Base-by-base conservation (phyloP, 2,797 vertebrate species). In the Sus cebifrons region DNA sequence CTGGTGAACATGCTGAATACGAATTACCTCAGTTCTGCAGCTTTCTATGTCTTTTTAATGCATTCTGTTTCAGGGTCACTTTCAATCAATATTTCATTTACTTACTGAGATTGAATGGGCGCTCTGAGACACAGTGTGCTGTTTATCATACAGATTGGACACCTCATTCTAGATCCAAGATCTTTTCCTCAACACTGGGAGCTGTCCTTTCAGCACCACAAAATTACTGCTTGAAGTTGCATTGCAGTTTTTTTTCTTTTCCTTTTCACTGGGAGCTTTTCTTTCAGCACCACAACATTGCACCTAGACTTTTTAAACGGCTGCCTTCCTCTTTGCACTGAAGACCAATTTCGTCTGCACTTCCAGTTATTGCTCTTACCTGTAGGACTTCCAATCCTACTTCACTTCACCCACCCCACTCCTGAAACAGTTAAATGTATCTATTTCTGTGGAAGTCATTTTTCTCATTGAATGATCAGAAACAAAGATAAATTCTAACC, bases 41-140 rank as follows among this genome's bases (percentile, higher is more conserved):
- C 99, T 99, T 99, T 99, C 98, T 98, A 98, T 99, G 99, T 99
- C 99, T 99, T 99, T 99, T 99, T 99, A 99, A 99, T 99, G 99
- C 99, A 99, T 99, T 99, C 99, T 99, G 99, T 99, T 99, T 99
- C 99, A 99, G 99, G 99, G 99, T 99, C 99, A 99, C 99, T 99
- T 99, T 99, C 99, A 99, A 99, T 99, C 99, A 99, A 99, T 99
- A 99, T 99, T 99, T 99, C 99, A 99, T 99, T 99, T 99, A 99
- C 99, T 99, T 99, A 99, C 99, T 99, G 99, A 99, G 99, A 99
- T 99, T 99, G 99, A 99, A 99, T 99, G 99, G 99, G 99, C 98
- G 98, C 99, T 99, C 98, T 99, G 99, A 99, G 99, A 99, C 98
- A 98, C 98, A 98, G 98, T 98, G 98, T 99, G 98, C 99, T 99